Evolutionary conservation across 2,113 vertebrate species (phyloP), one percentile per base, ranked within the genome.

Genomic region (Nerophis lumbriciformis): DNA sequence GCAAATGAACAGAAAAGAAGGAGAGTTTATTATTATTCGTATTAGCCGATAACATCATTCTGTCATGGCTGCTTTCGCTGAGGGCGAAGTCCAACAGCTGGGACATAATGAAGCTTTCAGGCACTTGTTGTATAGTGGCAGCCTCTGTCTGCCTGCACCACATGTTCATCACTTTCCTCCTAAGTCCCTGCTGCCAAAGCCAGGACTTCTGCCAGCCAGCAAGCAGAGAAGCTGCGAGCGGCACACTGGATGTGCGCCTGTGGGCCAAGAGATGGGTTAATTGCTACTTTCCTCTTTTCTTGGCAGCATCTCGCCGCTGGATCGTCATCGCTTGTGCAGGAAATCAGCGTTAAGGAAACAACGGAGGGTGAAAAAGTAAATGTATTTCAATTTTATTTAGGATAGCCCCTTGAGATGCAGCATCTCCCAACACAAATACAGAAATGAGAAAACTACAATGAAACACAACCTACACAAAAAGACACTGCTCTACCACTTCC

Each of bases 31-130:
- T 71, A 60, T 76, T 55, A 76, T 64, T 48, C 6, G 6, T 62
- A 62, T 71, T 69, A 84, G 79, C 83, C 83, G 77, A 76, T 55
- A 83, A 76, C 82, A 65, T 80, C 81, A 76, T 81, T 76, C 75
- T 79, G 77, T 73, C 69, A 48, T 61, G 78, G 71, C 65, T 79
- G 78, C 85, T 84, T 78, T 85, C 66, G 85, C 86, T 87, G 82
- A 84, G 73, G 80, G 87, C 86, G 86, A 88, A 85, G 81, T 73
- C 84, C 84, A 87, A 85, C 87, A 88, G 83, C 87, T 88, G 87
- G 84, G 75, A 87, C 82, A 89, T 89, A 88, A 90, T 90, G 88
- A 87, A 88, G 85, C 87, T 86, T 80, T 82, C 74, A 90, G 87
- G 85, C 85, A 66, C 84, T 82, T 86, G 85, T 89, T 87, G 72